phyloP scores from a whole-genome alignment of 1,140 invertebrate genomes.

The Helicoverpa zea region DNA sequence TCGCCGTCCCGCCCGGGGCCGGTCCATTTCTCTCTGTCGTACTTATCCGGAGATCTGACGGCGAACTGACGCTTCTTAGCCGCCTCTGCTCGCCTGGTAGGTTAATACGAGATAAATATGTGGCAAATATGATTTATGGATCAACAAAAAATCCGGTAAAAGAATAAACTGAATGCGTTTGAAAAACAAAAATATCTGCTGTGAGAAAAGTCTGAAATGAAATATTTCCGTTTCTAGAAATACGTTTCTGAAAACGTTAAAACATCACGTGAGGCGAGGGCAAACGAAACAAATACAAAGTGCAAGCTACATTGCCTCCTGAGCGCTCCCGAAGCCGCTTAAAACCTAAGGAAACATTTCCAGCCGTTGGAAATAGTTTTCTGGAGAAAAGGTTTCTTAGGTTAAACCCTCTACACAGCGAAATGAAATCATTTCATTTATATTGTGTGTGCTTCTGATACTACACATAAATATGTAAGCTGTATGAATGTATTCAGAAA shows the following conservation, averaged over 20 bases:
- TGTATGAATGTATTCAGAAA: slow-evolving; percentile 36
- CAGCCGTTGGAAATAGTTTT: slow-evolving; percentile 45
- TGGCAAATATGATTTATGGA: slow-evolving; percentile 52
- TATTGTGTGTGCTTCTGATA: slow-evolving; percentile 20
- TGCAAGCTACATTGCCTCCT: slow-evolving; percentile 50
- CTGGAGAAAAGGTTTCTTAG: slow-evolving; percentile 13
- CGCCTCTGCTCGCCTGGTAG: slow-evolving; percentile 66
- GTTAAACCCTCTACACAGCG: slow-evolving; percentile 10
- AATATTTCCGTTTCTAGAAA: slow-evolving; percentile 16
- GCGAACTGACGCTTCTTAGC: slow-evolving; percentile 77
- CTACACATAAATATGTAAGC: slow-evolving; percentile 23
- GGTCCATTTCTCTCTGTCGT: slow-evolving; percentile 81
- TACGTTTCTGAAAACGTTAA: slow-evolving; percentile 3
- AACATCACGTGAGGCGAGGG: not conserved
- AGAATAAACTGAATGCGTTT: slow-evolving; percentile 3
- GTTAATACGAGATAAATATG: slow-evolving; percentile 54
- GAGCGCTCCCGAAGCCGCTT: slow-evolving; percentile 42
- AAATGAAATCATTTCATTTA: slow-evolving; percentile 42
- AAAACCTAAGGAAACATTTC: slow-evolving; percentile 37
- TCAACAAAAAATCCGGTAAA: slow-evolving; percentile 43
- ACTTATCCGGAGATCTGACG: slow-evolving; percentile 80
- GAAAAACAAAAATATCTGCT: not conserved
- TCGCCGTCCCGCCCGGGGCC: slow-evolving; percentile 63
- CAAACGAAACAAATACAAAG: slow-evolving; percentile 53
- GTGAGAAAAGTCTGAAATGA: not conserved